Conservation (phyloP, 2,888 invertebrate species). For the Osmoderma eremita region DNA sequence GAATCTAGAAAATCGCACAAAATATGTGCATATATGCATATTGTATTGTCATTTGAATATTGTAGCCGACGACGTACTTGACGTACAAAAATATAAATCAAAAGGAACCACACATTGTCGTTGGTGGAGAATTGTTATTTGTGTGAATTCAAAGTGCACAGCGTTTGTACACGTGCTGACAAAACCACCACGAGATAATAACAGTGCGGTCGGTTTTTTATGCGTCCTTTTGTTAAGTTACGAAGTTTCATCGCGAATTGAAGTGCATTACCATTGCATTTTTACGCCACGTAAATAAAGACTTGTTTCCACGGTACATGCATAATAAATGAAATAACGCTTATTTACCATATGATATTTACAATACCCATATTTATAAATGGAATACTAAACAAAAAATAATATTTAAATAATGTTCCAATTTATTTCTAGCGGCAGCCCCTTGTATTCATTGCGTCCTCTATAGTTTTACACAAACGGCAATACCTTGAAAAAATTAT, state of each 20-base stretch:
- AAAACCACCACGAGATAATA: slow-evolving; percentile 16
- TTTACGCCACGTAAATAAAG: not conserved
- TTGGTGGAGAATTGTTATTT: slow-evolving; percentile 19
- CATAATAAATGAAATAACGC: no score
- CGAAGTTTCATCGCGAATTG: slow-evolving; percentile 7
- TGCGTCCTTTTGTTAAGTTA: slow-evolving; percentile 3
- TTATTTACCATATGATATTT: not conserved
- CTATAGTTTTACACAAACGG: no score
- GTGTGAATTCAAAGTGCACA: slow-evolving; percentile 14
- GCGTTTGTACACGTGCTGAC: slow-evolving; percentile 18
- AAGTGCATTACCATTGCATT: not conserved
- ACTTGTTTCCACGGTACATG: slow-evolving; percentile 11
- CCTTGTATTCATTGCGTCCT: no score
- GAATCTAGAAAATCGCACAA: slow-evolving; percentile 1
- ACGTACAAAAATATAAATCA: slow-evolving; percentile 18
- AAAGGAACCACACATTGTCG: slow-evolving; percentile 7
- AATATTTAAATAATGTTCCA: no score
- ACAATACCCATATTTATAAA: no score
- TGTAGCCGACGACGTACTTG: not conserved
- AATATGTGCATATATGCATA: slow-evolving; percentile 20
- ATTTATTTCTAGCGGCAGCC: no score
- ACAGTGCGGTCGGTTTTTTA: slow-evolving; percentile 13
- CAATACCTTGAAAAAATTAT: no score
- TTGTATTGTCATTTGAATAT: slow-evolving; percentile 10
- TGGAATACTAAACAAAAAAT: no score